Evolutionary conservation across 2,797 vertebrate genomes (phyloP).

Genomic region (Rhabdomys pumilio): DNA sequence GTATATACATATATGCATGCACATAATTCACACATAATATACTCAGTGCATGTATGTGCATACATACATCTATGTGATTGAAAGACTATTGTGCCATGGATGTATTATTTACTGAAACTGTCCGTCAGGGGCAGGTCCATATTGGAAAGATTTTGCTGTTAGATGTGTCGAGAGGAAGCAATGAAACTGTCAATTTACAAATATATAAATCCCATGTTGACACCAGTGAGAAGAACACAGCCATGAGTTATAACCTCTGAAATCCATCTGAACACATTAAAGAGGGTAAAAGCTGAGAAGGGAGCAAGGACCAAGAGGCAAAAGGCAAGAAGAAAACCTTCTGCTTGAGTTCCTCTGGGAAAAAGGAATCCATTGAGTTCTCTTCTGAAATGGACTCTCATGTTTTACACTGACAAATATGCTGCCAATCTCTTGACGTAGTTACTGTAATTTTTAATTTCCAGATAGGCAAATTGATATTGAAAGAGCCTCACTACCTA

Average conservation of each 20-base stretch:
- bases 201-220: background rate
- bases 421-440: background rate
- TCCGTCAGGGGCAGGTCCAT: background rate
- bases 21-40: background rate
- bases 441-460: background rate
- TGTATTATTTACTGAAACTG: background rate
- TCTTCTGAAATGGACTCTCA: background rate
- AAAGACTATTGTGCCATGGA: background rate
- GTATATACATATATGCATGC: background rate
- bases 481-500: background rate
- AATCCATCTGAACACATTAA: background rate
- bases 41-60: background rate
- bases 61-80: background rate
- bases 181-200: background rate
- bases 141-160: constrained; percentile 8
- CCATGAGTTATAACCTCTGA: background rate
- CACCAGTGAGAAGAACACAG: background rate
- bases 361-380: background rate
- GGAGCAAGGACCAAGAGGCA: background rate
- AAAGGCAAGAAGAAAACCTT: background rate
- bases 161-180: background rate
- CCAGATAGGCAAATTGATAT: background rate
- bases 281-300: background rate
- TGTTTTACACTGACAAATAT: background rate
- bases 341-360: background rate